Base-by-base conservation (phyloP, 2,888 invertebrate species). In the Alsophila aescularia region DNA sequence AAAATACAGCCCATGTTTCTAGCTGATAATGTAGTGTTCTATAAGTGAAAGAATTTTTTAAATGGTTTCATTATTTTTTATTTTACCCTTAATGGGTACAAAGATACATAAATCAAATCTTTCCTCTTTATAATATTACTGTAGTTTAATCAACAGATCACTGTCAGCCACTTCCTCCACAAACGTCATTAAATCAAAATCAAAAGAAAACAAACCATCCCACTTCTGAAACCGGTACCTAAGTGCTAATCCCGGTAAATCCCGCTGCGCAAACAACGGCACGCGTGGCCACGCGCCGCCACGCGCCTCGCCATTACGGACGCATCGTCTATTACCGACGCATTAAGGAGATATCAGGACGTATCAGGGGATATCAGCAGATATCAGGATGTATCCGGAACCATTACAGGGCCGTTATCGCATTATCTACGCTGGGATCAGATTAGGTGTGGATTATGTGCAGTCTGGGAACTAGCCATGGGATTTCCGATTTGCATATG, bases 231-330 rank as follows among this genome's bases (percentile, higher is more conserved):
- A 29, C 31, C 24, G 37, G 13, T 66, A 62, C 74, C 77, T 83
- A 84, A 89, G 89, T 89, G 89, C 83, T 90, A 88, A 90, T 87
- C 87, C 86, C 74, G 78, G 81, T 85, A 75, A 81, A 75, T 75
- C 77, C 73, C 70, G 58, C 70, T 59, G 69, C 75, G 74, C 83
- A 85, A 84, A 86, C 83, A 85, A 63, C 69, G 62, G 66, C 43
- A 54, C 52, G 45, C 55, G 62, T 27, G 39, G 43, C n/a, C 53
- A 49, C 54, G 54, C 47, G 43, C 75, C 59, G 79, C 36, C 89
- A 74, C 88, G 87, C 77, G 88, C 43, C 78, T 41, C 4, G 53
- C 82, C 55, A 41, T 56, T 51, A 51, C 32, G 31, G 40, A 50
- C 24, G 39, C 44, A 49, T 43, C 27, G 24, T 14, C 48, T 48